Conservation (phyloP, 2,888 invertebrate genomes). For the Microdon myrmicae region DNA sequence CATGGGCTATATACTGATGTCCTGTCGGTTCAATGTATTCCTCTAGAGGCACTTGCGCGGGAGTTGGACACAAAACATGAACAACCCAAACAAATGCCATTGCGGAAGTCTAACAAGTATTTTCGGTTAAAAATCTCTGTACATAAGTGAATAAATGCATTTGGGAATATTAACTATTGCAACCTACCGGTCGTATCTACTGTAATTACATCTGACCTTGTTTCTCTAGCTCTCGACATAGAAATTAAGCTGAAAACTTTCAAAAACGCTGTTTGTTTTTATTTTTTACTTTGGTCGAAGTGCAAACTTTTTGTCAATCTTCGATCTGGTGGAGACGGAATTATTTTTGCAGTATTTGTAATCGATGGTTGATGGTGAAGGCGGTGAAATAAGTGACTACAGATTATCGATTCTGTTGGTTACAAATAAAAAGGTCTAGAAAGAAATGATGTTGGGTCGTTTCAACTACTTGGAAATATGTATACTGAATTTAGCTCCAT, state of each 20-base stretch:
- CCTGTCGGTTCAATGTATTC: constrained; percentile 1
- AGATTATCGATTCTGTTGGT: too few relatives aligned
- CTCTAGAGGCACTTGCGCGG: constrained; percentile 16
- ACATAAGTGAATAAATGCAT: neutral
- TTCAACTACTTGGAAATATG: too few relatives aligned
- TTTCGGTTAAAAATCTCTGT: neutral
- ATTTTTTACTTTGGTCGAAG: too few relatives aligned
- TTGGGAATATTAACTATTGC: neutral
- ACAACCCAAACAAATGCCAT: constrained; percentile 19
- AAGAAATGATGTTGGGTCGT: too few relatives aligned
- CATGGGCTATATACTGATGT: constrained; percentile 8
- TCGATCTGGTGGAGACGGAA: too few relatives aligned
- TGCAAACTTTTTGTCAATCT: too few relatives aligned
- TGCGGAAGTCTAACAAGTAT: constrained; percentile 9
- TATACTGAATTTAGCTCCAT: too few relatives aligned
- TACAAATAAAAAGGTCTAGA: too few relatives aligned
- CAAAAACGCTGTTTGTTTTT: too few relatives aligned
- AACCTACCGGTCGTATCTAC: neutral
- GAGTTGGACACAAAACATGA: neutral
- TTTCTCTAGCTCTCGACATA: constrained; percentile 12
- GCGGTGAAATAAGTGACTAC: too few relatives aligned
- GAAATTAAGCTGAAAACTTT: constrained; percentile 17
- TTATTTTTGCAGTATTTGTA: too few relatives aligned
- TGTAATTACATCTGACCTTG: constrained; percentile 26
- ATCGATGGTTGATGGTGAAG: too few relatives aligned